Percentiles rank a stretch among this genome's conserved stretches.
phyloP scores from a whole-genome alignment of 2,113 vertebrate species.

The Paramormyrops kingsleyae region DNA sequence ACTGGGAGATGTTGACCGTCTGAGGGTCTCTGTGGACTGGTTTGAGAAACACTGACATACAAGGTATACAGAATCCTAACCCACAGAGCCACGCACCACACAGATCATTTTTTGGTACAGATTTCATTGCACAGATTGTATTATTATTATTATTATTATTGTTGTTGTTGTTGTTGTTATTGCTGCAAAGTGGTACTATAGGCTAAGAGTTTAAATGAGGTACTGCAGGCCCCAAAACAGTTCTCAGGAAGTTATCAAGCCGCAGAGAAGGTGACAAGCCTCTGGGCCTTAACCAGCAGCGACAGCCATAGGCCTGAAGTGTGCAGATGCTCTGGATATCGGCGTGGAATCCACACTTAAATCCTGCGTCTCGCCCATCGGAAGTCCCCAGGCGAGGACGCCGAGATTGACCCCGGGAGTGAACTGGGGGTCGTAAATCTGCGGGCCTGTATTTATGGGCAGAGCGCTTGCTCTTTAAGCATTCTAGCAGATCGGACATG shows the following conservation, averaged over 20 bases:
- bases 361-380: not conserved
- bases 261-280: not conserved
- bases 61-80: not conserved
- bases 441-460: not conserved
- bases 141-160: not conserved
- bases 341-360: not conserved
- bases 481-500: constrained; percentile 23
- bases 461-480: not conserved
- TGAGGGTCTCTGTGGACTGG: too few relatives aligned
- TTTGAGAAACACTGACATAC: too few relatives aligned
- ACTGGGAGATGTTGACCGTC: too few relatives aligned
- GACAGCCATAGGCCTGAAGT: not conserved
- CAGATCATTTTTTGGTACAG: not conserved
- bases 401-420: not conserved
- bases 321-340: not conserved
- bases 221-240: not conserved
- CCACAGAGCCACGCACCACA: not conserved
- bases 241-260: not conserved
- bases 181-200: not conserved
- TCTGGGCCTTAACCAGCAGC: not conserved
- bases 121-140: not conserved
- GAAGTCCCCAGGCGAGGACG: not conserved
- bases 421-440: not conserved
- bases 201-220: not conserved
- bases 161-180: not conserved